Percentiles rank a stretch among this genome's conserved stretches.
phyloP scores from a whole-genome alignment of 2,888 invertebrate genomes.

The Plebejus argus region DNA sequence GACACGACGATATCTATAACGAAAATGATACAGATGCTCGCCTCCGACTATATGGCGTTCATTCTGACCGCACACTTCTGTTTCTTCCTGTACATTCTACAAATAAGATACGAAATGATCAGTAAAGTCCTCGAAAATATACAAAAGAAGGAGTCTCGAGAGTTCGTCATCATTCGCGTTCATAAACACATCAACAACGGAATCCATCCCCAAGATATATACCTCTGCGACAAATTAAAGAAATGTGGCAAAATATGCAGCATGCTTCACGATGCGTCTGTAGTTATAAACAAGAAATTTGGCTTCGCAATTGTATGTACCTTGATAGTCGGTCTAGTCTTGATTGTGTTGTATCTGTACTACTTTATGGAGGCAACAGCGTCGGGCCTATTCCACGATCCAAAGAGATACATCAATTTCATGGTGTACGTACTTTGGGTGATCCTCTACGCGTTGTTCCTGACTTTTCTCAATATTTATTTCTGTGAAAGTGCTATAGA shows the following conservation, averaged over 20 bases:
- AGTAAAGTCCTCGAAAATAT: conserved; percentile 56
- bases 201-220: conserved; percentile 51
- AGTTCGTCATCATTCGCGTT: conserved; percentile 50
- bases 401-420: conserved; percentile 54
- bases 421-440: conserved; percentile 60
- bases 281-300: conserved; percentile 50
- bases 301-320: conserved; percentile 55
- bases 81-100: conserved; percentile 49
- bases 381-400: conserved; percentile 57
- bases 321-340: conserved; percentile 48
- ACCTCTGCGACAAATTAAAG: conserved; percentile 55
- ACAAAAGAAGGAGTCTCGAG: conserved; percentile 49
- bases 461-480: conserved; percentile 52
- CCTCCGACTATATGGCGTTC: conserved; percentile 52
- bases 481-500: conserved; percentile 52
- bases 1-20: conserved; percentile 50
- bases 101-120: conserved; percentile 53
- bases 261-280: conserved; percentile 51
- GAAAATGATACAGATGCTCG: conserved; percentile 56
- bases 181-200: conserved; percentile 47
- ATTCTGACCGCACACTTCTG: conserved; percentile 53
- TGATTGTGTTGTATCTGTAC: conserved; percentile 58
- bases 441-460: conserved; percentile 50
- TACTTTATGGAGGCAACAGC: conserved; percentile 71
- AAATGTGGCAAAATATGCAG: conserved; percentile 56